These are phyloP conservation scores for Octonoba sinensis DNA, from an alignment of 2,888 invertebrate species.

Conservation along the genomic window DNA sequence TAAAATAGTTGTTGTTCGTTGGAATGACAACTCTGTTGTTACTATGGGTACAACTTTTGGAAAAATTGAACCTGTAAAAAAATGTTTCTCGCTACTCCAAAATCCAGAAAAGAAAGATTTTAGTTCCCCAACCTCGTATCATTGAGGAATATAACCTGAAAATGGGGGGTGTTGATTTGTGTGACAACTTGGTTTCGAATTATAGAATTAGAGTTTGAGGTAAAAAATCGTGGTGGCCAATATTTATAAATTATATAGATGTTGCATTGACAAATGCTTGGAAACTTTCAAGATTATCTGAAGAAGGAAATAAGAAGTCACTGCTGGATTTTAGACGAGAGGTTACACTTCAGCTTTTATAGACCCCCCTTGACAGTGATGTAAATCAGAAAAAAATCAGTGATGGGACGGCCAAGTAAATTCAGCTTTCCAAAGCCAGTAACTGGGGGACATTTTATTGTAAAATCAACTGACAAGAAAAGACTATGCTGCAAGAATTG, in stretches of 20 bases:
- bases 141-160: neutral
- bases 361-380: neutral
- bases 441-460: no score
- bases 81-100: no score
- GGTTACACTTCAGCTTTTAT: no score
- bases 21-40: conserved; percentile 5
- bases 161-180: neutral
- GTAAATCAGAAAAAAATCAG: neutral
- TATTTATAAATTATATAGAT: neutral
- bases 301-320: no score
- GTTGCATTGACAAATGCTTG: neutral
- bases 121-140: no score
- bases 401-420: no score
- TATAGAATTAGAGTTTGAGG: no score
- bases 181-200: neutral
- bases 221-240: conserved; percentile 3
- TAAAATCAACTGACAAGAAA: no score
- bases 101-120: no score
- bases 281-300: neutral
- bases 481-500: conserved; percentile 1
- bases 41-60: conserved; percentile 3
- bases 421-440: no score
- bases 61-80: neutral
- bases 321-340: no score
- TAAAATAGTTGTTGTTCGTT: neutral